These are phyloP conservation scores for Cyprinodon brontotheroides DNA, from an alignment of 2,113 vertebrate species.

Conservation along the genomic window DNA sequence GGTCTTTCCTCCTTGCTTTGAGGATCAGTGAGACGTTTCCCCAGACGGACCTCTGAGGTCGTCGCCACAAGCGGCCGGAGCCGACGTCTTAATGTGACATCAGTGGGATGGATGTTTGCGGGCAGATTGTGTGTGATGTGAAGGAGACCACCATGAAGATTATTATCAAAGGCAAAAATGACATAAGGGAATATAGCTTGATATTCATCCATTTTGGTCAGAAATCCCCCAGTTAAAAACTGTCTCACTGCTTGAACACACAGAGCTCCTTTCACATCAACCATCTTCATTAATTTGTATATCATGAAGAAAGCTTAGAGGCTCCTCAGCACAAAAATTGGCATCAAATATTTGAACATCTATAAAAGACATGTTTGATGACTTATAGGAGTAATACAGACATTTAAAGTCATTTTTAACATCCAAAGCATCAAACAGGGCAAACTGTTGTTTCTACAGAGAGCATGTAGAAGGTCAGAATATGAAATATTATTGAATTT, in stretches of 20 bases:
- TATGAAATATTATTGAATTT: too few relatives aligned
- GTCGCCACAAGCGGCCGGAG: constrained; percentile 47
- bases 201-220: not conserved
- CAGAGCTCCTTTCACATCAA: not conserved
- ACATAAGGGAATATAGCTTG: not conserved
- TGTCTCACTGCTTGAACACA: not conserved
- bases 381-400: not conserved
- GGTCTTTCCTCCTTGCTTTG: constrained; percentile 44
- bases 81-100: constrained; percentile 45
- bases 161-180: constrained; percentile 12
- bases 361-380: not conserved
- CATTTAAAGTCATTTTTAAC: not conserved
- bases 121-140: constrained; percentile 10
- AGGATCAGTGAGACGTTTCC: constrained; percentile 49
- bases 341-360: not conserved
- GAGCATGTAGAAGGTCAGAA: too few relatives aligned
- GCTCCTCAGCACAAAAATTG: not conserved
- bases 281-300: not conserved
- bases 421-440: too few relatives aligned
- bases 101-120: constrained; percentile 14
- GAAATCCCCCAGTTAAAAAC: not conserved
- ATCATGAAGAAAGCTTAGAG: not conserved
- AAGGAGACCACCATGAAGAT: constrained; percentile 33
- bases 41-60: constrained; percentile 31
- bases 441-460: too few relatives aligned